Percentiles rank a stretch among this genome's conserved stretches.
phyloP scores from a whole-genome alignment of 2,113 vertebrate species.

The Xenus cinereus region DNA sequence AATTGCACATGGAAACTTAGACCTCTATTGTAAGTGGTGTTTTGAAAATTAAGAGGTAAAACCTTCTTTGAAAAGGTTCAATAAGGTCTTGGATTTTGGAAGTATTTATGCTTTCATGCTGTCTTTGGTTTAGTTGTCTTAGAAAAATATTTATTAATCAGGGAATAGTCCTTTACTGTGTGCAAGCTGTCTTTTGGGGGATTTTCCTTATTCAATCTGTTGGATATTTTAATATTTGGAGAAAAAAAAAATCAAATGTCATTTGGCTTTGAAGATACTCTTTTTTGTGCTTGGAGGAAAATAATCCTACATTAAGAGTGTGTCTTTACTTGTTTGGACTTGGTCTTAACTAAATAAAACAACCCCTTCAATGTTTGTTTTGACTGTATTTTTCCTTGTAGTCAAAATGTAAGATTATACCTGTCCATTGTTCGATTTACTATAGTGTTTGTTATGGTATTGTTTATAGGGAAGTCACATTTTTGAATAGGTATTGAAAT shows the following conservation, averaged over 20 bases:
- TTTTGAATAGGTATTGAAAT: neutral
- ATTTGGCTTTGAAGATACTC: neutral
- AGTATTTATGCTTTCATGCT: neutral
- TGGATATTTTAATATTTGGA: neutral
- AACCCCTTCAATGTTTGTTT: neutral
- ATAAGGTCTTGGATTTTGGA: neutral
- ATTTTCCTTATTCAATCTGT: neutral
- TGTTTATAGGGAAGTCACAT: neutral
- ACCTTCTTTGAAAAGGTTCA: neutral
- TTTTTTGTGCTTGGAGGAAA: neutral
- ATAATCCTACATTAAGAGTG: neutral
- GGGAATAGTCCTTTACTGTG: neutral
- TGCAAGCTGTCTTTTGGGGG: neutral
- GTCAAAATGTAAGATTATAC: neutral
- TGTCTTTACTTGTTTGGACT: neutral
- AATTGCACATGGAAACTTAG: neutral
- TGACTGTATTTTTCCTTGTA: neutral
- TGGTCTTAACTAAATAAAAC: neutral
- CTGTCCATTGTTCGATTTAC: slow-evolving; percentile 20
- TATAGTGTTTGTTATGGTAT: neutral
- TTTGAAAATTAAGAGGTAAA: neutral
- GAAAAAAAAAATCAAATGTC: neutral
- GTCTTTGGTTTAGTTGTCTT: neutral
- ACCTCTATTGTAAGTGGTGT: neutral
- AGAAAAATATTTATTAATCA: neutral